These are phyloP conservation scores for Etheostoma spectabile DNA, from an alignment of 2,113 vertebrate species.

Conservation along the genomic window DNA sequence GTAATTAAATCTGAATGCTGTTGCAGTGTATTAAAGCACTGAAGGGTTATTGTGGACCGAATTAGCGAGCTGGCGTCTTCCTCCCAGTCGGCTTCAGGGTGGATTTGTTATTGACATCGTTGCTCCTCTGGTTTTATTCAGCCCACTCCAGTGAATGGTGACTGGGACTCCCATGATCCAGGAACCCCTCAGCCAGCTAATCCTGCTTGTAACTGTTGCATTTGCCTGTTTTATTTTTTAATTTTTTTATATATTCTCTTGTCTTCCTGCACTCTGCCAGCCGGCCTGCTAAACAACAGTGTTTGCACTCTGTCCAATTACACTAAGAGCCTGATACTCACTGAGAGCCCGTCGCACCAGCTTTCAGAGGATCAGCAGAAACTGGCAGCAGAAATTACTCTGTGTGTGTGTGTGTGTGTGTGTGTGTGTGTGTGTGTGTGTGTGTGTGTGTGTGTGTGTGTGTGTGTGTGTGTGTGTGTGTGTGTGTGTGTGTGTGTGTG, in stretches of 20 bases:
- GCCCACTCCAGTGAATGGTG: not conserved
- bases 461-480: conserved; percentile 7
- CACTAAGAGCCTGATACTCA: conserved; percentile 57
- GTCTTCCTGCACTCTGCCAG: conserved; percentile 5
- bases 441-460: conserved; percentile 33
- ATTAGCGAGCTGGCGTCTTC: conserved; percentile 10
- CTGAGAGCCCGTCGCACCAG: conserved; percentile 42
- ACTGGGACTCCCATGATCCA: not conserved
- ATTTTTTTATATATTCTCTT: too few relatives aligned
- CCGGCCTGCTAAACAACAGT: conserved; percentile 25
- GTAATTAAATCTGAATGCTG: conserved; percentile 34
- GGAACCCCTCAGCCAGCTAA: not conserved
- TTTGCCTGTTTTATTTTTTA: conserved; percentile 13
- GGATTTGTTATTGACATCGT: too few relatives aligned
- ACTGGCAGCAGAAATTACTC: conserved; percentile 41
- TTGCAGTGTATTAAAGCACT: not conserved
- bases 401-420: conserved; percentile 1
- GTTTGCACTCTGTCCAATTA: conserved; percentile 56
- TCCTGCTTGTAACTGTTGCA: conserved; percentile 32
- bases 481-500: too few relatives aligned
- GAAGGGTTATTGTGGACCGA: conserved; percentile 20
- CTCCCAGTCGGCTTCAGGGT: conserved; percentile 6
- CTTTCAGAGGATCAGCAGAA: conserved; percentile 65
- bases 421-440: conserved; percentile 15
- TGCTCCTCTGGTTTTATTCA: conserved; percentile 14